These are phyloP conservation scores for Xiphorhynchus elegans DNA, from an alignment of 2,113 vertebrate genomes.

Conservation along the genomic window DNA sequence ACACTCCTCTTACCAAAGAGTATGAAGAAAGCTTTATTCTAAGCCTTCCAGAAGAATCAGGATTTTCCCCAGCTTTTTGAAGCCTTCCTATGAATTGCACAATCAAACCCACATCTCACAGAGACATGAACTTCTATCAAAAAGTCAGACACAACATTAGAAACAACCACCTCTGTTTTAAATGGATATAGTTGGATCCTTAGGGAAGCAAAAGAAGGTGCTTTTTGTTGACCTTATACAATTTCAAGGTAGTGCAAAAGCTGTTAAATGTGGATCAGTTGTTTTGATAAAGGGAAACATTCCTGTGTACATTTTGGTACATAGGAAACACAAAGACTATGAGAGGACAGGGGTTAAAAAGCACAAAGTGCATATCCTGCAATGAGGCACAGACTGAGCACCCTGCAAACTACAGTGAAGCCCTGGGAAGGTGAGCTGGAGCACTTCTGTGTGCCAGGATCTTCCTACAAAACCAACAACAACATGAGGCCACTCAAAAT, in stretches of 20 bases:
- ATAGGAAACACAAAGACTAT: neutral
- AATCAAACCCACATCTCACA: neutral
- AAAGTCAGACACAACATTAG: neutral
- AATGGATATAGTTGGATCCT: accelerated
- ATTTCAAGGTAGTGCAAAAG: neutral
- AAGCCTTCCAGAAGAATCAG: neutral
- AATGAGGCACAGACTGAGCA: neutral
- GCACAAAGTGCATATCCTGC: neutral
- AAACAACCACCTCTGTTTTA: neutral
- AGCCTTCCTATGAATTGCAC: neutral
- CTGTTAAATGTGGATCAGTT: neutral
- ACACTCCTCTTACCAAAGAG: neutral
- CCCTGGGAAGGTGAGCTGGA: neutral
- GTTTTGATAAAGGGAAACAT: neutral
- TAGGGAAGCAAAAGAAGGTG: neutral
- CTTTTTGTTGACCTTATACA: neutral
- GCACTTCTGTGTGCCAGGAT: neutral
- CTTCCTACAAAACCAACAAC: neutral
- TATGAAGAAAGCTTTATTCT: neutral
- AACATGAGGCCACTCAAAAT: neutral
- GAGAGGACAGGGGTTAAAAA: neutral
- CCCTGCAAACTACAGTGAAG: neutral
- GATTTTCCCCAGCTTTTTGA: neutral
- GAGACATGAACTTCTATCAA: neutral
- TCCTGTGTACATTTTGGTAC: no score